A percentile compares a stretch with the other conserved stretches of the same genome.
Conservation (phyloP, 2,888 invertebrate genomes). For the Yponomeuta plumbellus region DNA sequence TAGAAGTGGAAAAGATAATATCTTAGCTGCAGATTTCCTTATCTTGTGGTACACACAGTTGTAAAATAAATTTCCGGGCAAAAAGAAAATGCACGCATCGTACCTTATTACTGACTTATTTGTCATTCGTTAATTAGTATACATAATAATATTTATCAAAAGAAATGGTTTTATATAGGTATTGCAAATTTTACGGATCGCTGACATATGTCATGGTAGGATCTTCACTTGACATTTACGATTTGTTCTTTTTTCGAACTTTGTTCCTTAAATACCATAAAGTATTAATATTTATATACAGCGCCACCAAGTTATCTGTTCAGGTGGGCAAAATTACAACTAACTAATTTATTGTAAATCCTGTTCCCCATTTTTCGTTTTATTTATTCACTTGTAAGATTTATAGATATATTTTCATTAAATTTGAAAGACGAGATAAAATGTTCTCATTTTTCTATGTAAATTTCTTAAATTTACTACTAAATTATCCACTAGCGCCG, state of each 20-base stretch:
- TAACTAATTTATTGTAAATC: no score
- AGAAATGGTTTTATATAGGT: slow-evolving; percentile 47
- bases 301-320: no score
- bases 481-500: no score
- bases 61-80: background rate
- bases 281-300: slow-evolving; percentile 10
- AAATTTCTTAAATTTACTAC: no score
- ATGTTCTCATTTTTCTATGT: no score
- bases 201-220: slow-evolving; percentile 56
- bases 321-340: no score
- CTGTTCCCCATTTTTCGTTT: no score
- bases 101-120: slow-evolving; percentile 38
- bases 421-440: no score
- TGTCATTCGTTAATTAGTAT: slow-evolving; percentile 49
- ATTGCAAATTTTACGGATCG: slow-evolving; percentile 55
- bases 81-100: background rate
- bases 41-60: background rate
- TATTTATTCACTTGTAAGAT: no score
- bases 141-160: slow-evolving; percentile 61
- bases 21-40: no score
- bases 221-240: slow-evolving; percentile 45
- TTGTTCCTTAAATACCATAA: slow-evolving; percentile 17
- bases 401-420: no score
- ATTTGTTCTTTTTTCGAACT: slow-evolving; percentile 51
- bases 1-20: no score